Evolutionary conservation across 2,888 invertebrate species (phyloP).

Genomic region (Catocala sponsa): DNA sequence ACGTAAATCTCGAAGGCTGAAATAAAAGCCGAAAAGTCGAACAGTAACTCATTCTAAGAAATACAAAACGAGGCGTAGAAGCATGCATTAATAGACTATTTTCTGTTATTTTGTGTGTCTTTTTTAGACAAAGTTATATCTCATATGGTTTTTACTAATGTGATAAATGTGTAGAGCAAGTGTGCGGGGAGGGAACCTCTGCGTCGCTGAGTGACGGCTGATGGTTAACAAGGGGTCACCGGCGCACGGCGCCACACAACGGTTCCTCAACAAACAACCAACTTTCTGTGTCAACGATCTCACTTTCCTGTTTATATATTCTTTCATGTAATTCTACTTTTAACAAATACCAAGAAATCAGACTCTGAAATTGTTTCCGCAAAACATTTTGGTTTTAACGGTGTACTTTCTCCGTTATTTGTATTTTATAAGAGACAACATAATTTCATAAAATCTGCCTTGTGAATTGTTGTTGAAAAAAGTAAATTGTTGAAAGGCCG

Average conservation of each 20-base stretch:
- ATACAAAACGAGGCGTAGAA: background rate
- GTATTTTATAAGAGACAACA: slow-evolving; percentile 27
- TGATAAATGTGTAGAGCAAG: slow-evolving; percentile 31
- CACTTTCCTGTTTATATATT: slow-evolving; percentile 54
- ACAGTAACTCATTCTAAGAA: background rate
- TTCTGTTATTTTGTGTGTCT: too few relatives aligned
- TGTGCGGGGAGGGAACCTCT: slow-evolving; percentile 43
- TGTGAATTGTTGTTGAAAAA: too few relatives aligned
- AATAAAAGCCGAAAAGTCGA: background rate
- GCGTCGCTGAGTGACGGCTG: slow-evolving; percentile 62
- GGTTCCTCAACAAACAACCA: slow-evolving; percentile 61
- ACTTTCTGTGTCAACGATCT: slow-evolving; percentile 49
- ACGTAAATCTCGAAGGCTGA: background rate
- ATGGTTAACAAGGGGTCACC: slow-evolving; percentile 55
- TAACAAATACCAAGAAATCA: slow-evolving; percentile 18
- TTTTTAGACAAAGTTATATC: too few relatives aligned
- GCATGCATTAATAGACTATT: too few relatives aligned
- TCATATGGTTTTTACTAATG: too few relatives aligned
- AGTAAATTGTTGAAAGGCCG: background rate
- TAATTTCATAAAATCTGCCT: slow-evolving; percentile 14
- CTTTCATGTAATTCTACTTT: slow-evolving; percentile 41
- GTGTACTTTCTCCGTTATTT: slow-evolving; percentile 50
- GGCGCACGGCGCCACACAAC: slow-evolving; percentile 64
- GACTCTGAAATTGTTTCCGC: slow-evolving; percentile 46
- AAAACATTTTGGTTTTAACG: slow-evolving; percentile 37